Evolutionary conservation across 2,888 invertebrate species (phyloP), one percentile per base, ranked within the genome.

Genomic region (Choristoneura rosaceana): DNA sequence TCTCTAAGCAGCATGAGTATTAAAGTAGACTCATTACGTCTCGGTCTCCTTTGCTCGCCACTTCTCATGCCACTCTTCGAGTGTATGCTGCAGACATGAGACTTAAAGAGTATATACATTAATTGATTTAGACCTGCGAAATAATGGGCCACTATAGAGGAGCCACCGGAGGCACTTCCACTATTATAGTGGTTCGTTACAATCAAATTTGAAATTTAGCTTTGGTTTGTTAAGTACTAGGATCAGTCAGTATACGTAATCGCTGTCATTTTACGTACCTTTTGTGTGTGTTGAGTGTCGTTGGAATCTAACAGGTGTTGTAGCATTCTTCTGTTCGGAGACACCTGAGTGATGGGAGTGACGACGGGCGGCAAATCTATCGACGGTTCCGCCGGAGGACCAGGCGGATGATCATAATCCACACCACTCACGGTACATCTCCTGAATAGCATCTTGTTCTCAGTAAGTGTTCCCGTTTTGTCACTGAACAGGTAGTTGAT

Each of bases 391-490:
- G 97, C 96, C 7, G 97, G 95, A 38, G 97, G 95, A 0, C 96
- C 96, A 8, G 96, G 95, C 0, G 96, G 96, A 87, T 98, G 98
- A 83, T 97, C 96, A 86, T 98, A 99, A 90, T 99, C 98, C 55
- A 96, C 95, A 0, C 98, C 99, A 34, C 96, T 97, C 38, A 99
- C 96, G 3, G 97, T 96, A 85, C 99, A 99, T 64, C 97, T 95
- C 71, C 98, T 96, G 90, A 99, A 99, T 83, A 99, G 96, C 99
- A 99, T 99, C 90, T 98, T 97, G 89, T 99, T 99, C 91, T 99
- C 99, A 0, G 99, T 99, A 71, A 99, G 93, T 2, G 99, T 99
- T 7, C 99, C 99, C 0, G 99, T 99, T 93, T 99, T 99, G 89
- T 99, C 99, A 10, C 98, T 98, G 92, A 99, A 99, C 77, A 99